Evolutionary conservation across 2,888 invertebrate species (phyloP).

Genomic region (Tribolium freemani): DNA sequence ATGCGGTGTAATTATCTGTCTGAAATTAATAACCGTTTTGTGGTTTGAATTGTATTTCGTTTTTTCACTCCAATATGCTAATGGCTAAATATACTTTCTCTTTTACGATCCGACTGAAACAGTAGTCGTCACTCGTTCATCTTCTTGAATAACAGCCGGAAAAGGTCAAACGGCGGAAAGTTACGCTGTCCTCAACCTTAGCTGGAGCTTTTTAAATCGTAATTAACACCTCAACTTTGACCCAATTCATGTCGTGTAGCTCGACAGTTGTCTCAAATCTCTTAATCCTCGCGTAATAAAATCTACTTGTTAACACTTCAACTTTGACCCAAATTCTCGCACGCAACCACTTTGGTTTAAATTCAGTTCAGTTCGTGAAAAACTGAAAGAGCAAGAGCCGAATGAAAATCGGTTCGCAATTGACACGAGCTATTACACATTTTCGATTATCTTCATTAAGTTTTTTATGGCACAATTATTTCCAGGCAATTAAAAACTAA

Average conservation of each 20-base stretch:
- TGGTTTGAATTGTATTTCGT: background rate
- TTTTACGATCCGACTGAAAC: background rate
- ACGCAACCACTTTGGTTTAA: background rate
- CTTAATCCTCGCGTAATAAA: too few species aligned
- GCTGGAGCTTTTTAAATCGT: background rate
- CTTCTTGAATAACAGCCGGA: background rate
- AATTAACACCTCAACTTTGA: background rate
- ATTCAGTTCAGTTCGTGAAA: too few species aligned
- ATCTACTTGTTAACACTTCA: too few species aligned
- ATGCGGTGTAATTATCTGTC: background rate
- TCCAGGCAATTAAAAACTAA: background rate
- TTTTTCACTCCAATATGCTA: background rate
- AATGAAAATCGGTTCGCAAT: background rate
- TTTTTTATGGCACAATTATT: background rate
- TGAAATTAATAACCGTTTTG: background rate
- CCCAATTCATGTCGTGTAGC: background rate
- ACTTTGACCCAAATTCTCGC: background rate
- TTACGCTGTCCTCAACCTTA: background rate
- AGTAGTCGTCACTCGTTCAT: background rate
- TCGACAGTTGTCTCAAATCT: too few species aligned
- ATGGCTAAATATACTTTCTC: background rate
- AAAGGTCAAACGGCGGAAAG: background rate
- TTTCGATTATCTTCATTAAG: background rate
- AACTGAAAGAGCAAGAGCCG: too few species aligned
- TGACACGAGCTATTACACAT: background rate